Percentiles rank a stretch among this genome's conserved stretches.
Evolutionary conservation across 2,888 invertebrate genomes (phyloP).

Genomic region (Phlogophora meticulosa): DNA sequence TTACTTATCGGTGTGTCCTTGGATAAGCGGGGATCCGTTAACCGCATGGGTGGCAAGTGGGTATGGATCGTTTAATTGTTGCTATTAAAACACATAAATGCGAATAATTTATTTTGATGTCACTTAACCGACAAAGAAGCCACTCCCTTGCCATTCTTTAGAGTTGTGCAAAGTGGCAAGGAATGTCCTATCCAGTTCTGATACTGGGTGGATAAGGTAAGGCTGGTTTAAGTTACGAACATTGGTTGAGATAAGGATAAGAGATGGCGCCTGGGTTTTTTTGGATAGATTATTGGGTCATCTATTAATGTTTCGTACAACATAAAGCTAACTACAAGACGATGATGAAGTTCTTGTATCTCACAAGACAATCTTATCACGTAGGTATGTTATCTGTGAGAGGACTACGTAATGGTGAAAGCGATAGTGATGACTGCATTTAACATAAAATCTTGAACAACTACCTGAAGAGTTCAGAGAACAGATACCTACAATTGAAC

Average conservation of each 20-base stretch:
- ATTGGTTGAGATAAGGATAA: background rate
- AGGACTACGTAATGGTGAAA: no score
- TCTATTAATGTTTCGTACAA: background rate
- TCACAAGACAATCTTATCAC: no score
- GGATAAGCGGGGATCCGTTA: slow-evolving; percentile 34
- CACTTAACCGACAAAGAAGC: slow-evolving; percentile 2
- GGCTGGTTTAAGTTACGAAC: no score
- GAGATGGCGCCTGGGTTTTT: background rate
- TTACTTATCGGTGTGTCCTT: slow-evolving; percentile 58
- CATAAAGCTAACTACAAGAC: no score
- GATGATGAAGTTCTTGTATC: no score
- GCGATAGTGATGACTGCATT: no score
- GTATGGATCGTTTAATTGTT: slow-evolving; percentile 15
- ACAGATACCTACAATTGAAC: no score
- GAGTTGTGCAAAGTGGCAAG: background rate
- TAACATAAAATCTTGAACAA: no score
- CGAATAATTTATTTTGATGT: slow-evolving; percentile 11
- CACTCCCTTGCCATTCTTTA: background rate
- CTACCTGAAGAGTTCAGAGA: no score
- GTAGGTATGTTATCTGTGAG: no score
- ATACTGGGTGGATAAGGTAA: no score
- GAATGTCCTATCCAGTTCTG: background rate
- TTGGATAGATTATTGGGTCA: background rate
- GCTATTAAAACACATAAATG: slow-evolving; percentile 8
- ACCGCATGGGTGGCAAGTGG: slow-evolving; percentile 28